A percentile compares a stretch with the other conserved stretches of the same genome.
Evolutionary conservation across 2,797 vertebrate species (phyloP).

Genomic region (Phyllotis vaccarum): DNA sequence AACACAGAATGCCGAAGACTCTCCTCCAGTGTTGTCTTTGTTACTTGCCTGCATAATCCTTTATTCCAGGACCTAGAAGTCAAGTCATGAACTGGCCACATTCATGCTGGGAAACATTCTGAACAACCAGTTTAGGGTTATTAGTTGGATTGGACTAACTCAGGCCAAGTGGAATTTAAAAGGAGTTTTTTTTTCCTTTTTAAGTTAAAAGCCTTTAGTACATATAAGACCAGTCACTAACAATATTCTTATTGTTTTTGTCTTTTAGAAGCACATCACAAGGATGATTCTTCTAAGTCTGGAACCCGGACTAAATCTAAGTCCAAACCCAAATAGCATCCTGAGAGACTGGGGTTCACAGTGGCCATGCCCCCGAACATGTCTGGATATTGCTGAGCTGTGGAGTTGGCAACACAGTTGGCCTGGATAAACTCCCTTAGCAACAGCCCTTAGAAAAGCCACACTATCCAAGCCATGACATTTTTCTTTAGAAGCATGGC

Average conservation of each 20-base stretch:
- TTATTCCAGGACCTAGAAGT: conserved; percentile 20
- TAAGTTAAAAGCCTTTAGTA: background rate
- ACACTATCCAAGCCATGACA: background rate
- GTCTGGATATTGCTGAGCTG: background rate
- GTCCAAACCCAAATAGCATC: conserved; percentile 53
- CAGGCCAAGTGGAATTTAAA: background rate
- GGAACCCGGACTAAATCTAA: conserved; percentile 38
- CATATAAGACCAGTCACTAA: background rate
- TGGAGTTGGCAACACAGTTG: background rate
- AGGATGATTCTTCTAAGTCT: conserved; percentile 2
- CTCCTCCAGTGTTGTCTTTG: background rate
- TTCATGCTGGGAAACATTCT: conserved; percentile 47
- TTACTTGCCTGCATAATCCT: background rate
- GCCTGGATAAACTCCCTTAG: background rate
- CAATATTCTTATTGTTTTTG: conserved; percentile 8
- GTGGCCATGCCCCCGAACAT: rapidly evolving
- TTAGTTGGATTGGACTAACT: background rate
- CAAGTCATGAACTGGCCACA: background rate
- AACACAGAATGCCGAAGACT: background rate
- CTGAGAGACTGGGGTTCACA: background rate
- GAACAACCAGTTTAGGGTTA: conserved; percentile 30
- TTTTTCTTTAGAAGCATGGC: background rate
- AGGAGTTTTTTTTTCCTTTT: background rate
- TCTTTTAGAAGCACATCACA: conserved; percentile 8
- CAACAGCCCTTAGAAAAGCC: background rate